Evolutionary conservation across 1,140 invertebrate genomes (phyloP), one percentile per base, ranked within the genome.

Genomic region (Bathynomus jamesi): DNA sequence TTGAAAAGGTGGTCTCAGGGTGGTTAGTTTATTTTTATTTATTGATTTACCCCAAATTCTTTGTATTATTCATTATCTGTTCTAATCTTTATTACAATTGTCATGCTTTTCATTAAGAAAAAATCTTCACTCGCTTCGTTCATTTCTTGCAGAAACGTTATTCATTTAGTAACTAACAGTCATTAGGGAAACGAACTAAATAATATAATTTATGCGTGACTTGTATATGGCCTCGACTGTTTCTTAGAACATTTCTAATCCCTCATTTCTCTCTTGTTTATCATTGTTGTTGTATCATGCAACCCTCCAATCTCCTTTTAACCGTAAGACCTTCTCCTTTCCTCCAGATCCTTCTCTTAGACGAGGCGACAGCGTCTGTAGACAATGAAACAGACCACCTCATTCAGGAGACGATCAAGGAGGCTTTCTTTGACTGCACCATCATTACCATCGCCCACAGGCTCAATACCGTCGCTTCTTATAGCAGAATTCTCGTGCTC

Each of bases 331-430:
- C 24, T 4, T 13, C 10, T 53, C 66, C 10, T 77, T 27, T 30
- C 3, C 32, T 63, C 24, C 70, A 85, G 79, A 83, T 86, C 46
- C 75, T 86, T 8, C 76, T 85, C 31, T 78, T 86, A 69, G 86
- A 87, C 78, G 86, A 87, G 78, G 86, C 85, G 5, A 87, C 86
- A 28, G 86, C 86, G 17, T 85, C 84, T 71, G 82, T 87, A 30
- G 85, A 87, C 75, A 74, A 82, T 66, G 81, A 84, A 72, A 90
- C 88, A 4, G 88, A 90, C 78, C 80, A 81, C 29, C 79, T 88
- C 1, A 89, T 91, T 71, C 89, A 90, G 77, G 80, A 80, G 11
- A 88, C 87, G 2, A 87, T 90, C 17, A 81, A 87, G 46, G 86
- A 84, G 30, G 80, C 82, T 25, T 87, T 87, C 78, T 71, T 61